These are phyloP conservation scores for Carpatolechia fugitivella DNA, from an alignment of 2,888 invertebrate genomes.

Conservation along the genomic window DNA sequence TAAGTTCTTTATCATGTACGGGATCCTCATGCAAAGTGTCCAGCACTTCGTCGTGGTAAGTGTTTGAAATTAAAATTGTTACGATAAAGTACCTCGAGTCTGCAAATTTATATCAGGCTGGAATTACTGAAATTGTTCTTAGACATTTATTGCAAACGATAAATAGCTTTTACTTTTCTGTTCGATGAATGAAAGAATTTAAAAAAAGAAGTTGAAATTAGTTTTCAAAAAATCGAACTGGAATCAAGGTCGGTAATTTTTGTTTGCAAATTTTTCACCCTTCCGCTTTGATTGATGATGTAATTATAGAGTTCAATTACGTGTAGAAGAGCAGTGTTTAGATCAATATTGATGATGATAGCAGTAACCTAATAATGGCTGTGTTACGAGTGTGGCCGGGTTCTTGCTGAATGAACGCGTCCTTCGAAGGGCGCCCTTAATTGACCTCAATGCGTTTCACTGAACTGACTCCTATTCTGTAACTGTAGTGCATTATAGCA, in stretches of 20 bases:
- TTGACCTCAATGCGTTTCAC: slow-evolving; percentile 59
- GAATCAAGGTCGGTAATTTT: neutral
- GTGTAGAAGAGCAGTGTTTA: neutral
- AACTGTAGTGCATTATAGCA: too few species aligned
- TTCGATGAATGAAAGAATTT: neutral
- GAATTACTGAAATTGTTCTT: neutral
- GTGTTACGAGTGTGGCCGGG: neutral
- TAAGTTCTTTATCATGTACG: slow-evolving; percentile 70
- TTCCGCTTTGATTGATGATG: neutral
- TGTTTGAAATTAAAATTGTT: slow-evolving; percentile 19
- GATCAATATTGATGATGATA: slow-evolving; percentile 12
- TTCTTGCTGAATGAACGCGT: slow-evolving; percentile 30
- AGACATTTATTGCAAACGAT: neutral
- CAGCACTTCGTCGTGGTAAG: slow-evolving; percentile 81
- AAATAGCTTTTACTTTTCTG: neutral
- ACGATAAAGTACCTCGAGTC: neutral
- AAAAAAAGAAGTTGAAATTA: too few species aligned
- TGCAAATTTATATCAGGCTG: neutral
- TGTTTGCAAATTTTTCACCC: neutral
- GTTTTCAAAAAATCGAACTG: too few species aligned
- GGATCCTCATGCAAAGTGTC: slow-evolving; percentile 82
- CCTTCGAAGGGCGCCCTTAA: slow-evolving; percentile 65
- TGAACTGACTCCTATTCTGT: slow-evolving; percentile 44
- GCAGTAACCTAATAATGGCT: slow-evolving; percentile 35
- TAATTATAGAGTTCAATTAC: neutral